A percentile compares a stretch with the other conserved stretches of the same genome.
phyloP scores from a whole-genome alignment of 2,888 invertebrate genomes.

The Erebia epiphron region DNA sequence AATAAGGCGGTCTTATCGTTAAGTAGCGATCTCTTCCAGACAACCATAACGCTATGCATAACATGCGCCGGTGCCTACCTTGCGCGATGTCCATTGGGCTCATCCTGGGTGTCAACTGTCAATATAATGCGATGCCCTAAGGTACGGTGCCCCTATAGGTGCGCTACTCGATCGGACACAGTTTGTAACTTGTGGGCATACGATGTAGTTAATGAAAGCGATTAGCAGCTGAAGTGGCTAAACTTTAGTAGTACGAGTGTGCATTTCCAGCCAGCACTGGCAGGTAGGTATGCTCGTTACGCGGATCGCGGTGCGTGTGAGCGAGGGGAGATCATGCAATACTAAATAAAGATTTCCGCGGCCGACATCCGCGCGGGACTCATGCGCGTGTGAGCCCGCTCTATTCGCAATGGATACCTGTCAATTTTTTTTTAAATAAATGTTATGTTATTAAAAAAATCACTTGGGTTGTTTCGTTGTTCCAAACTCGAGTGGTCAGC shows the following conservation, averaged over 20 bases:
- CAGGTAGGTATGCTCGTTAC: conserved; percentile 23
- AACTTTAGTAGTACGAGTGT: conserved; percentile 40
- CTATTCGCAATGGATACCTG: conserved; percentile 20
- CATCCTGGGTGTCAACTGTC: no score
- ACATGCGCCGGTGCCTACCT: no score
- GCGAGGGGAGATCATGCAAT: conserved; percentile 71
- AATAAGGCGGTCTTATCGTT: no score
- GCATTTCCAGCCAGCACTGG: conserved; percentile 40
- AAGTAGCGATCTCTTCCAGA: no score
- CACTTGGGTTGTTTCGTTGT: no score
- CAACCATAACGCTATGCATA: no score
- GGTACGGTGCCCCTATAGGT: background rate
- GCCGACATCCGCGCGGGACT: conserved; percentile 72
- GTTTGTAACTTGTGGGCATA: background rate
- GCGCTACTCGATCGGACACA: background rate
- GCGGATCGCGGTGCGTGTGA: conserved; percentile 64
- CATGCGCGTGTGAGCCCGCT: conserved; percentile 42
- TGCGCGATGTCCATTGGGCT: no score
- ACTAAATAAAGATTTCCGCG: conserved; percentile 81
- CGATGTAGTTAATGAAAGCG: conserved; percentile 14
- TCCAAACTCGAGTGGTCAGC: no score
- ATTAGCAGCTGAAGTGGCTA: conserved; percentile 22
- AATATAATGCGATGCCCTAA: no score
- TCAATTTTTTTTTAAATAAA: background rate
- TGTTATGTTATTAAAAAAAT: no score